A percentile compares a stretch with the other conserved stretches of the same genome.
phyloP scores from a whole-genome alignment of 2,797 vertebrate genomes.

The Gymnocypris eckloni region DNA sequence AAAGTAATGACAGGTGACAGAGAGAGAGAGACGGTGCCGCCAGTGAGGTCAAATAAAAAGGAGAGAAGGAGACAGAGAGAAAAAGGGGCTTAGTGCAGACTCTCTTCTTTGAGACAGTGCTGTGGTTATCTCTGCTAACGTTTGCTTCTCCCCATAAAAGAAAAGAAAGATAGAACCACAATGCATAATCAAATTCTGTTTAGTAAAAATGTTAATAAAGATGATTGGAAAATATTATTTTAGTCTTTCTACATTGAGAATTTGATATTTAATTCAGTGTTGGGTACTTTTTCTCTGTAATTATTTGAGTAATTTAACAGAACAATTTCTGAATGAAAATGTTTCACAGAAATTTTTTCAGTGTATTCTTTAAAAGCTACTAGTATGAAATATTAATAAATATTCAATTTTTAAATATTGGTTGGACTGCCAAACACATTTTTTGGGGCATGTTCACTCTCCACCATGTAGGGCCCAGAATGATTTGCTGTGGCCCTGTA shows the following conservation, averaged over 20 bases:
- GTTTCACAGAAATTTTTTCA: not conserved
- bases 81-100: slow-evolving; percentile 57
- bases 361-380: not conserved
- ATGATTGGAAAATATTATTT: not conserved
- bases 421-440: not conserved
- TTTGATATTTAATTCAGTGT: not conserved
- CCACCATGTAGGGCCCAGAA: not conserved
- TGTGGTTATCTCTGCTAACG: not conserved
- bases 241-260: not conserved
- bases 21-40: not conserved
- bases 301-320: not conserved
- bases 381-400: not conserved
- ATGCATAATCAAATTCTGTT: not conserved
- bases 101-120: slow-evolving; percentile 33
- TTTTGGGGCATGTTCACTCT: not conserved
- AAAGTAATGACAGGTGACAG: slow-evolving; percentile 17
- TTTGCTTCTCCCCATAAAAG: slow-evolving; percentile 5
- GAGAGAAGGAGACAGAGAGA: slow-evolving; percentile 31
- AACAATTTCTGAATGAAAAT: not conserved
- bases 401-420: not conserved
- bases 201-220: not conserved
- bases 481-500: slow-evolving; percentile 20
- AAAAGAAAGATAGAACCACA: not conserved
- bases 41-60: slow-evolving; percentile 35
- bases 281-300: not conserved